A percentile compares a stretch with the other conserved stretches of the same genome.
Conservation (phyloP, 2,113 vertebrate species). For the Ancistrus triradiatus region DNA sequence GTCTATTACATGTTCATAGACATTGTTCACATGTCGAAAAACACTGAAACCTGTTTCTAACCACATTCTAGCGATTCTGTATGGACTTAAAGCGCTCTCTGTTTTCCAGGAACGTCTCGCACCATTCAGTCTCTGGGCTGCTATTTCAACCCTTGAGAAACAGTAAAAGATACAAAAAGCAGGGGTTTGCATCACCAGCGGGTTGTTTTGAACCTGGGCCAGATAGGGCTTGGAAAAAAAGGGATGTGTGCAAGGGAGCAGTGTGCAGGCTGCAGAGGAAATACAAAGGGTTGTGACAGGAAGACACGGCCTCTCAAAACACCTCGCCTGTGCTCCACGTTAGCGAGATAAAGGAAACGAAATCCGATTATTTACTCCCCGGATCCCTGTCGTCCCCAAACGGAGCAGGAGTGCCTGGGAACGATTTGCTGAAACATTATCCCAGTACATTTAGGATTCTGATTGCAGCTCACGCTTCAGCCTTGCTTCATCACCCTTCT, state of each 20-base stretch:
- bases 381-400: constrained; percentile 60
- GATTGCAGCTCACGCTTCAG: constrained; percentile 59
- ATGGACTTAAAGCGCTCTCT: constrained; percentile 58
- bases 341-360: constrained; percentile 66
- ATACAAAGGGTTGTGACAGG: constrained; percentile 66
- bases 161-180: constrained; percentile 55
- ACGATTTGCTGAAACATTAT: constrained; percentile 71
- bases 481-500: constrained; percentile 50
- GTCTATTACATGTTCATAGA: constrained; percentile 58
- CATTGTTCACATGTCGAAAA: constrained; percentile 8
- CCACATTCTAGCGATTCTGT: constrained; percentile 1
- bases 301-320: constrained; percentile 67
- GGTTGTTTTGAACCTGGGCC: constrained; percentile 69
- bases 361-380: constrained; percentile 69
- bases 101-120: constrained; percentile 62
- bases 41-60: background rate
- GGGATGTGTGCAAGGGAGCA: constrained; percentile 56
- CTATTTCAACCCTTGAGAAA: too few species aligned
- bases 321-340: constrained; percentile 58
- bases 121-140: constrained; percentile 61
- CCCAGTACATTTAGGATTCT: constrained; percentile 63
- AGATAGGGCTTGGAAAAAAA: constrained; percentile 62
- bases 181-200: constrained; percentile 56
- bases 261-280: constrained; percentile 58
- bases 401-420: constrained; percentile 66